Base-by-base conservation (phyloP, 2,888 invertebrate genomes). In the Acanthosepion lycidas region DNA sequence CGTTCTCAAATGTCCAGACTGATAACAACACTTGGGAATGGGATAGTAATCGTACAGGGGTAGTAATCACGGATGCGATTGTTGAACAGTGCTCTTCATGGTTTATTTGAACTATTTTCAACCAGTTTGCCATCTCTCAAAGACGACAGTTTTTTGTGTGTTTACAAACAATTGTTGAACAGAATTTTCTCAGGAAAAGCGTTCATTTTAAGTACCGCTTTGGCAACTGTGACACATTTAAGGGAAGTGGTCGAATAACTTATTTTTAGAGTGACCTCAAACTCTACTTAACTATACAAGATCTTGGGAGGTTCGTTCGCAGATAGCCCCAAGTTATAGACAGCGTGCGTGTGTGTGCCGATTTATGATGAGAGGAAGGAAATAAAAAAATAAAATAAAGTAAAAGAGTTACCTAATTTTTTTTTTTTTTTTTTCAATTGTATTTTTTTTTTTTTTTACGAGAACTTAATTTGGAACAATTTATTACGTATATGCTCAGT, bases 181-280 rank as follows among this genome's bases (percentile, higher is more conserved):
- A 33, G n/a, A 78, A 78, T 78, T 78, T 42, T 78, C 78, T 78
- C 78, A 78, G n/a, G n/a, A n/a, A 78, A 78, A 78, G 12, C 78
- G 8, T 33, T 78, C 18, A 5, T 78, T n/a, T 78, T 33, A 78
- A 78, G 78, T 78, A 78, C 23, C n/a, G 78, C n/a, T n/a, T 23
- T 78, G n/a, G 78, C 9, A 78, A 33, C n/a, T 33, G n/a, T 78
- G 78, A 78, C 78, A 78, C 78, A 78, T 33, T 78, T 78, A 78
- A 8, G n/a, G n/a, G 78, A 78, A 78, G 78, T n/a, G 78, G 78
- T 78, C 78, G 33, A 33, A n/a, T 78, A 78, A n/a, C 33, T 51
- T 78, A 78, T 78, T 78, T 78, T 78, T 78, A 78, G n/a, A 15
- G n/a, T 78, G 78, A 78, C 78, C n/a, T n/a, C 78, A 78, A 64